Evolutionary conservation across 2,797 vertebrate genomes (phyloP).

Genomic region (Darevskia nairensis): DNA sequence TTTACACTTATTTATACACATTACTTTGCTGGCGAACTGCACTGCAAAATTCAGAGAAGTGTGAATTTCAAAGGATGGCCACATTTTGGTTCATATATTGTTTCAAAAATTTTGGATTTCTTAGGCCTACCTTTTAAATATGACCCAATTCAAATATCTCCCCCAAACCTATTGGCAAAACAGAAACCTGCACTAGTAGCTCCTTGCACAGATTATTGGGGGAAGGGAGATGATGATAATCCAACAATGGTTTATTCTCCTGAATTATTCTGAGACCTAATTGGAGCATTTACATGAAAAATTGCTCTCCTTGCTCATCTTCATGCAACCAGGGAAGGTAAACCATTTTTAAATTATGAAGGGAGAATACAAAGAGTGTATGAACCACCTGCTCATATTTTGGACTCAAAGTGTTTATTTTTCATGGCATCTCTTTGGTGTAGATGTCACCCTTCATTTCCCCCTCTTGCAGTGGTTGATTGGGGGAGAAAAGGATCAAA

Average conservation of each 20-base stretch:
- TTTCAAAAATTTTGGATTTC: no score
- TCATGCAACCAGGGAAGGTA: neutral
- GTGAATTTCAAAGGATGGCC: no score
- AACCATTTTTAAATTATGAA: neutral
- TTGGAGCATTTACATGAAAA: neutral
- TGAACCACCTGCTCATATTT: neutral
- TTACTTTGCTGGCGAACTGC: no score
- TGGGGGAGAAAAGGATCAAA: conserved; percentile 32
- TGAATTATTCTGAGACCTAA: conserved; percentile 1
- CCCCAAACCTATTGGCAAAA: neutral
- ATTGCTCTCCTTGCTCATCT: neutral
- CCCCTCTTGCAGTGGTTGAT: conserved; percentile 40
- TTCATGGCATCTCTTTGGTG: neutral
- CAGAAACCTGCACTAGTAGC: neutral
- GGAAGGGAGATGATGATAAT: neutral
- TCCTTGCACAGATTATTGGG: neutral
- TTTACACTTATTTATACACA: no score
- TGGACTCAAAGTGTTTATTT: neutral
- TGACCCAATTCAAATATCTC: no score
- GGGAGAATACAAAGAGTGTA: neutral
- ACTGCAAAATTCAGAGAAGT: no score
- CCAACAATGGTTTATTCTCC: neutral
- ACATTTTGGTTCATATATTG: no score
- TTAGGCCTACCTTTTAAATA: no score
- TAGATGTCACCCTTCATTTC: neutral